Base-by-base conservation (phyloP, 2,888 invertebrate genomes). In the Tetragnatha montana region DNA sequence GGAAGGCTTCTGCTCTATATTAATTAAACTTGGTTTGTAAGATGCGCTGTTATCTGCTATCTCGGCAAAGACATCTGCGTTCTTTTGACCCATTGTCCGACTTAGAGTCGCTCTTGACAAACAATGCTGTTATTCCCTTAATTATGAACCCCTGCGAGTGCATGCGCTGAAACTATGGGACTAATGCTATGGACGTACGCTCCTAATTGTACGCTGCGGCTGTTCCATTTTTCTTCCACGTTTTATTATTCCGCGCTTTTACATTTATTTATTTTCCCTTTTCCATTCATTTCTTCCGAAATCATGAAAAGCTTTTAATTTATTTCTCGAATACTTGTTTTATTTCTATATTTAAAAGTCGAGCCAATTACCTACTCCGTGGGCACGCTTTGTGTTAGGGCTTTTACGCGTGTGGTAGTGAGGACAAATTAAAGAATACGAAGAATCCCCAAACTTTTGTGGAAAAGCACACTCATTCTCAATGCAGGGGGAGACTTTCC, bases 241-340 rank as follows among this genome's bases (percentile, higher is more conserved):
- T 79, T 50, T 60, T 47, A 35, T 35, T 50, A n/a, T 19, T 47
- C 50, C 76, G 47, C 47, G 60, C 60, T 76, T 76, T 69, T 76
- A n/a, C 49, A 47, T 47, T 50, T 84, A 50, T 69, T 47, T 69
- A 75, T 50, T 80, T 74, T 84, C 60, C 68, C 71, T 69, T 76
- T 85, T 71, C 17, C 68, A 73, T 82, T 81, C 74, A 71, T 84
- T 69, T 70, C 71, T 79, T 19, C 81, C 51, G 74, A 87, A 90
- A 90, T 87, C 87, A 87, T 87, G 90, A 87, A 90, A 90, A 90
- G 90, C 90, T 90, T 90, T 90, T 90, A 90, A 90, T 90, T 90
- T 90, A 90, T 90, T 90, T 90, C 87, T 87, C 73, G 87, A 83
- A 90, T 90, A 90, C 87, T 90, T 90, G 87, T 90, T 90, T 90